Base-by-base conservation (phyloP, 2,113 vertebrate genomes). In the Symphodus melops region DNA sequence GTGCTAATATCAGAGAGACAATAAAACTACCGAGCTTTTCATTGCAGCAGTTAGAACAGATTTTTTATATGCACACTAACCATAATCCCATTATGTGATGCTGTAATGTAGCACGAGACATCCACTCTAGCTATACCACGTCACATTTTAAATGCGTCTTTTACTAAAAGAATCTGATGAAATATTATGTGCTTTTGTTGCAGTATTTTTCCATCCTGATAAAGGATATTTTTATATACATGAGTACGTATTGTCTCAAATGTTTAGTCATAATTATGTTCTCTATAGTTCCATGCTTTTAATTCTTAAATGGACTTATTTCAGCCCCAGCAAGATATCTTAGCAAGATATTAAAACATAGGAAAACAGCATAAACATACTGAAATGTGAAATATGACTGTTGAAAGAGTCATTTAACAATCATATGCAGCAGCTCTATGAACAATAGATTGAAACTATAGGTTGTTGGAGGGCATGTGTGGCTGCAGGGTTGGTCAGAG, bases 401-500 rank as follows among this genome's bases (percentile, higher is more conserved):
- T 44, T 12, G 42, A 44, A 44, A 44, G 13, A 44, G 7, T 19
- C 19, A 4, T 48, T 6, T 19, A 17, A 17, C 46, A 17, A 16
- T 17, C 13, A 17, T 16, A 48, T 16, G 14, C 16, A 48, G 8
- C 17, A 49, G 8, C 19, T 49, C 48, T n/a, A 8, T 49, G n/a
- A n/a, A n/a, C 48, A 51, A 20, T 20, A n/a, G 19, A 13, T 44
- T 16, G 8, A 19, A n/a, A 33, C 49, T 12, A 37, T 8, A 59
- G 64, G 53, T 51, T 79, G 55, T 61, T 72, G 58, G 56, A 69
- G 81, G 70, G 61, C 69, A 23, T 79, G 23, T 71, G 55, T 79
- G 23, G 72, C 74, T 82, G 51, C 67, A 74, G 70, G 79, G 83
- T 67, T 80, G 76, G 52, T 88, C 82, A 84, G 25, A 84, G 77